A percentile compares a stretch with the other conserved stretches of the same genome.
Conservation (phyloP, 2,797 vertebrate species). For the Eulemur mongoz region DNA sequence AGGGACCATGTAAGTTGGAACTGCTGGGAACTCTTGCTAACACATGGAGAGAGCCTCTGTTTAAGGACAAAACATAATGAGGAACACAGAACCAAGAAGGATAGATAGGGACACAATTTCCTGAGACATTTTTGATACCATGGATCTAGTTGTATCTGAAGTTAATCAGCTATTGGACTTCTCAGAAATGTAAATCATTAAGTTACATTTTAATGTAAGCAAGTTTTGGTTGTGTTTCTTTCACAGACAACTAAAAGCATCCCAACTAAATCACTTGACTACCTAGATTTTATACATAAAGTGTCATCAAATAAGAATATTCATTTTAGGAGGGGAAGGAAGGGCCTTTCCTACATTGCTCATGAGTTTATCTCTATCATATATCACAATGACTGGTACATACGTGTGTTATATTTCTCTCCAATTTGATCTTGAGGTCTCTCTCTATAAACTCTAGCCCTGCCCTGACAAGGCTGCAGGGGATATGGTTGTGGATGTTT, state of each 20-base stretch:
- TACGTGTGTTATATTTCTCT: not conserved
- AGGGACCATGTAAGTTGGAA: not conserved
- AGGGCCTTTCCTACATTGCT: not conserved
- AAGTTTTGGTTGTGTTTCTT: not conserved
- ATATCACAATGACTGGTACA: not conserved
- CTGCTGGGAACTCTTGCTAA: not conserved
- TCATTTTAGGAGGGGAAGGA: not conserved
- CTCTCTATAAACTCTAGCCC: not conserved
- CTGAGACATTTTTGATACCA: not conserved
- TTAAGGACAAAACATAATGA: not conserved
- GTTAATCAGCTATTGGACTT: not conserved
- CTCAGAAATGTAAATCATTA: not conserved
- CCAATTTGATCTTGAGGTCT: not conserved
- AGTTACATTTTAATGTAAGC: not conserved
- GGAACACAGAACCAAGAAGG: not conserved
- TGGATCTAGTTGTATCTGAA: not conserved
- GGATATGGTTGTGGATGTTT: not conserved
- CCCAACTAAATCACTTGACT: not conserved
- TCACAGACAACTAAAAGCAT: not conserved
- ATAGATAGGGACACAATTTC: not conserved
- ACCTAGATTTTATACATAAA: not conserved
- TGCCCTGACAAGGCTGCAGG: not conserved
- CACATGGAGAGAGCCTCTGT: not conserved
- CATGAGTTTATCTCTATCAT: not conserved
- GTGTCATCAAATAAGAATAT: not conserved